Evolutionary conservation across 2,888 invertebrate species (phyloP).

Genomic region (Eristalis arbustorum): DNA sequence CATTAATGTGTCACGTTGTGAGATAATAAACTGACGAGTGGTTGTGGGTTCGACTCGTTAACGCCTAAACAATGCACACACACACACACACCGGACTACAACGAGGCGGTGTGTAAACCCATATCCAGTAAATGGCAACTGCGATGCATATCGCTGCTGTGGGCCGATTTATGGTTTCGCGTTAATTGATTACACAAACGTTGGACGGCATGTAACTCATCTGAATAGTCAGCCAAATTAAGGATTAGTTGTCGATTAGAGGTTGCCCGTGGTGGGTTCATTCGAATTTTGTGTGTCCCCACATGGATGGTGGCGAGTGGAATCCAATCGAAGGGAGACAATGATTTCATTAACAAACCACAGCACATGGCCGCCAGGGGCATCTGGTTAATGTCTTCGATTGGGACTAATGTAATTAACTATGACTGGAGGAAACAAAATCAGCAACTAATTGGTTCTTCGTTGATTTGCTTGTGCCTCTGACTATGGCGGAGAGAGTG

Average conservation of each 20-base stretch:
- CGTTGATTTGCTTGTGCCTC: not conserved
- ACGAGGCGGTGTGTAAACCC: not conserved
- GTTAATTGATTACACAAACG: not conserved
- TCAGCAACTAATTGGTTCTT: not conserved
- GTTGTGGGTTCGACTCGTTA: not conserved
- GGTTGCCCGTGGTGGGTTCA: not conserved
- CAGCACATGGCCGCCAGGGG: not conserved
- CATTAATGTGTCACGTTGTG: not conserved
- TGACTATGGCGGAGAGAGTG: not conserved
- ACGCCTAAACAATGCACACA: constrained; percentile 11
- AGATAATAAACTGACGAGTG: not conserved
- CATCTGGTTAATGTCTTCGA: constrained; percentile 10
- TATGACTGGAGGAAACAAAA: constrained; percentile 4
- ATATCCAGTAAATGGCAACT: not conserved
- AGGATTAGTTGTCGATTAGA: not conserved
- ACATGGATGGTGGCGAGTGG: not conserved
- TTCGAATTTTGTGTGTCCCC: not conserved
- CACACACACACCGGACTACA: not conserved
- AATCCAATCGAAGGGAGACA: not conserved
- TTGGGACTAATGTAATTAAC: constrained; percentile 26
- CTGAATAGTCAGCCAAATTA: constrained; percentile 12
- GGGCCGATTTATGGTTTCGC: not conserved
- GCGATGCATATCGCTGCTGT: not conserved
- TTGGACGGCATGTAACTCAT: not conserved
- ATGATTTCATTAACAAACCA: not conserved